A percentile compares a stretch with the other conserved stretches of the same genome.
These are phyloP conservation scores for Criorhina ranunculi DNA, from an alignment of 2,888 invertebrate genomes.

Conservation along the genomic window DNA sequence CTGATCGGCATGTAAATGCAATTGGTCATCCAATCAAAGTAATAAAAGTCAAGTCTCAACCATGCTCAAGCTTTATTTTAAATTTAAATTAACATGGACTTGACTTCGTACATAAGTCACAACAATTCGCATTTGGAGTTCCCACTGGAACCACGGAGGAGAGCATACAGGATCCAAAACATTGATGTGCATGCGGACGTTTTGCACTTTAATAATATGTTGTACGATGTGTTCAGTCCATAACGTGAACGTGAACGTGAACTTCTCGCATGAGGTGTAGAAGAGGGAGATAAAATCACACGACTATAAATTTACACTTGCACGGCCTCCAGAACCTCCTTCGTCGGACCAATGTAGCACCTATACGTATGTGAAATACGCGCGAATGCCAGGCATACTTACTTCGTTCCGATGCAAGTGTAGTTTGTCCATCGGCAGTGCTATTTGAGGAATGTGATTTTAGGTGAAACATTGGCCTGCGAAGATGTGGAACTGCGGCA, in stretches of 20 bases:
- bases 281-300: conserved; percentile 82
- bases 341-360: conserved; percentile 59
- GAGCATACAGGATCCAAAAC: conserved; percentile 31
- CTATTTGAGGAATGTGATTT: conserved; percentile 75
- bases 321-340: conserved; percentile 81
- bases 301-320: conserved; percentile 85
- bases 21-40: too few species aligned
- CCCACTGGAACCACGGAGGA: conserved; percentile 13
- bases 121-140: conserved; percentile 11
- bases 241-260: conserved; percentile 69
- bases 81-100: neutral
- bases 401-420: conserved; percentile 47
- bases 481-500: conserved; percentile 71
- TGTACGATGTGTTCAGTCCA: conserved; percentile 59
- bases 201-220: conserved; percentile 70
- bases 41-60: too few species aligned
- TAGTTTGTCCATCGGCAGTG: conserved; percentile 63
- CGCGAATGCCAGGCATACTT: conserved; percentile 64
- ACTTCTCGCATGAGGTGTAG: conserved; percentile 72
- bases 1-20: too few species aligned
- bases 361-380: conserved; percentile 65
- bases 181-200: conserved; percentile 66
- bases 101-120: conserved; percentile 50
- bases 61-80: neutral
- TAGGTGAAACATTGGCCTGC: conserved; percentile 68